These are phyloP conservation scores for Caenorhabditis elegans DNA, from an alignment of 1,140 invertebrate species.

Conservation along the genomic window DNA sequence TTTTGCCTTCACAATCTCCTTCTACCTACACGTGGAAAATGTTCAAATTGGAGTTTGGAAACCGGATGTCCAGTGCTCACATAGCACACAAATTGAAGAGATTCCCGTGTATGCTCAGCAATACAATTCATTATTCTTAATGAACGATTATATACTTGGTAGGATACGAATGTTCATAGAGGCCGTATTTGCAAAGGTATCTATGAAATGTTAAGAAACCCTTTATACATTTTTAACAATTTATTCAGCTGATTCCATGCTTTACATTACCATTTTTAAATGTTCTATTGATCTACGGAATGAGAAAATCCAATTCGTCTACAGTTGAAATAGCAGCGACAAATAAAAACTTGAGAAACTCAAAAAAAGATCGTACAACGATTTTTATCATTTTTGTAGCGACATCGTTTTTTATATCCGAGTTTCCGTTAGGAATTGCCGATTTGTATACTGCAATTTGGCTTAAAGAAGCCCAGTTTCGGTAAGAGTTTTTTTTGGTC, in stretches of 20 bases:
- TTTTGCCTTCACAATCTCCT: not conserved
- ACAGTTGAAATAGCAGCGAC: not conserved
- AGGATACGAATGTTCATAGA: not conserved
- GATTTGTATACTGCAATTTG: not conserved
- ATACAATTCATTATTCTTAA: not conserved
- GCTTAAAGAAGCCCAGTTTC: no score
- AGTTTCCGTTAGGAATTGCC: not conserved
- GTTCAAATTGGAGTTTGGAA: not conserved
- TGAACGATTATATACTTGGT: not conserved
- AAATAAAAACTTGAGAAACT: not conserved
- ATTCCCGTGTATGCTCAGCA: not conserved
- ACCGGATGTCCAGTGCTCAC: not conserved
- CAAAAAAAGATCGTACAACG: not conserved
- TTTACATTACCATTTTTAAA: not conserved
- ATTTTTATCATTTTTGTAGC: not conserved
- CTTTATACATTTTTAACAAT: not conserved
- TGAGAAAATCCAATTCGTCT: not conserved
- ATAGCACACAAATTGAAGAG: not conserved
- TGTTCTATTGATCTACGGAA: not conserved
- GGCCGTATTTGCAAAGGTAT: not conserved
- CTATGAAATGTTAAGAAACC: not conserved
- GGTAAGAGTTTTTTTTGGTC: no score
- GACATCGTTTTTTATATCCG: not conserved
- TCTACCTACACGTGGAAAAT: not conserved
- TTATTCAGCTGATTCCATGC: not conserved